Evolutionary conservation across 2,888 invertebrate species (phyloP).

Genomic region (Schrankia costaestrigalis): DNA sequence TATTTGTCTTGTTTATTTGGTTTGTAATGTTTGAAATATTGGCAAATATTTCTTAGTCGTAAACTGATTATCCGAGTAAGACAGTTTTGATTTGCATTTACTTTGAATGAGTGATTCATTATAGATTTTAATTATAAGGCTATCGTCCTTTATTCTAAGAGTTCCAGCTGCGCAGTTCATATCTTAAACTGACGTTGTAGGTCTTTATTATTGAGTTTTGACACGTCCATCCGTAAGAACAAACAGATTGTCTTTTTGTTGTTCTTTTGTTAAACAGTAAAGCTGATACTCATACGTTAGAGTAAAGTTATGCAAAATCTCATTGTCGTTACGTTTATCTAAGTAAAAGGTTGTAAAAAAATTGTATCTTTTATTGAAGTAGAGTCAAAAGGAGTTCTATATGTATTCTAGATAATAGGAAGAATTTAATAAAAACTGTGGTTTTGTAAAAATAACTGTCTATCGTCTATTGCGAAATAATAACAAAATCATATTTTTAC

Average conservation of each 20-base stretch:
- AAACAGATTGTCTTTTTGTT: constrained; percentile 2
- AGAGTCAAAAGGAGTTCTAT: too few relatives aligned
- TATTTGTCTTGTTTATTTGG: constrained; percentile 36
- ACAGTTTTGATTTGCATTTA: constrained; percentile 22
- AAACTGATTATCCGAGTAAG: constrained; percentile 18
- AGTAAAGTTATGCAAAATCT: too few relatives aligned
- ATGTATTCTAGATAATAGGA: too few relatives aligned
- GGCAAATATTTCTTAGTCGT: constrained; percentile 13
- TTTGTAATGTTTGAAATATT: constrained; percentile 22
- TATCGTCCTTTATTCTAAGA: constrained; percentile 30
- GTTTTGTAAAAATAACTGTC: too few relatives aligned
- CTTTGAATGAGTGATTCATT: constrained; percentile 23
- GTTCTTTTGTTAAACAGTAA: constrained; percentile 6
- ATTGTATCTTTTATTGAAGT: too few relatives aligned
- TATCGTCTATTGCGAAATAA: too few relatives aligned
- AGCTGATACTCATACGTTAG: too few relatives aligned
- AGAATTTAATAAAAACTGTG: too few relatives aligned
- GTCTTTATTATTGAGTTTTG: constrained; percentile 14
- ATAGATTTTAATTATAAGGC: constrained; percentile 27
- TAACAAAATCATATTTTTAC: too few relatives aligned
- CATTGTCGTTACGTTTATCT: too few relatives aligned
- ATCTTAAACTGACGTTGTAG: constrained; percentile 22
- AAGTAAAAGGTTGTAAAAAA: too few relatives aligned
- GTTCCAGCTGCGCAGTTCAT: constrained; percentile 23
- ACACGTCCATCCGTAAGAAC: constrained; percentile 17